Base-by-base conservation (phyloP, 1,140 invertebrate species). In the Drosophila ambigua region DNA sequence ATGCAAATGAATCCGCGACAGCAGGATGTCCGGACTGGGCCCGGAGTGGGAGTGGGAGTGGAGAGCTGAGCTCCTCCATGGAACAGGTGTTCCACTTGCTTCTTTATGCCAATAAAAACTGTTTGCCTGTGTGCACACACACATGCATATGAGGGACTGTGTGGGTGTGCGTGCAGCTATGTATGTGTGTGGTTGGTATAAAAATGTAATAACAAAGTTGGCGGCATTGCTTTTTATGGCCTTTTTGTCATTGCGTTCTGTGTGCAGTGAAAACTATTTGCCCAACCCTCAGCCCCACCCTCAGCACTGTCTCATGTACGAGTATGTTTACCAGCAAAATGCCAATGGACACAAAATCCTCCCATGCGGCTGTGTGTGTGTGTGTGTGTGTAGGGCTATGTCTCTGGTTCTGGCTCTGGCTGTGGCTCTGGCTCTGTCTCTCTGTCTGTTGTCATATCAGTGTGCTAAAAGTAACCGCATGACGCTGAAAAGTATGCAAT, bases 191-290 rank as follows among this genome's bases (percentile, higher is more conserved):
- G 45, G 65, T 50, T 57, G 51, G 69, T 66, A 68, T 82, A 80
- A 77, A 75, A 85, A 78, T 68, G 75, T 83, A 83, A 83, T 81
- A 85, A 85, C 82, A 85, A 77, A 85, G 81, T 87, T 85, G 78
- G 65, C 52, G 78, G 78, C 76, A 51, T 64, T 81, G 65, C 69
- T 76, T 85, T 85, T 81, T 85, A 81, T 85, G 69, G 69, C 58
- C 79, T 75, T 75, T 83, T 83, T 81, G 69, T 69, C 66, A 69
- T 72, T 82, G 79, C 74, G 74, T 77, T 73, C 15, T 24, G n/a
- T 63, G 28, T 75, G 55, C 48, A 72, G 80, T 79, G 73, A 84
- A 83, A 84, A 79, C 77, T 85, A 87, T 87, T 81, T 71, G 20
- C 75, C 67, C 64, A 66, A 43, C 23, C 35, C 5, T 7, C 50